Conservation (phyloP, 2,797 vertebrate species). For the Phyllotis vaccarum region DNA sequence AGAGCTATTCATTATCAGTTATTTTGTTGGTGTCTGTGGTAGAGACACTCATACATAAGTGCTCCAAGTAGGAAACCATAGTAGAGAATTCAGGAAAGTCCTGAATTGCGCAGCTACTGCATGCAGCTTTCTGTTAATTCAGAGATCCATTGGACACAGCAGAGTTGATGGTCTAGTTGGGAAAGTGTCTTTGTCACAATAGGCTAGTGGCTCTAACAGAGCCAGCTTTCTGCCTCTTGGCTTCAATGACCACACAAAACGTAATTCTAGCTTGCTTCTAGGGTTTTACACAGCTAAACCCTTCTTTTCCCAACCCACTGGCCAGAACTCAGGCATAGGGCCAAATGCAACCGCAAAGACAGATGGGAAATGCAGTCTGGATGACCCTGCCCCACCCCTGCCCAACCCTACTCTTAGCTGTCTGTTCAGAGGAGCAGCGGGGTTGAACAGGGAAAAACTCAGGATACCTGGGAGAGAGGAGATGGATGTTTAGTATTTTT, state of each 20-base stretch:
- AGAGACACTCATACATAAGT: background rate
- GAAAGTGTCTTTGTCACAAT: background rate
- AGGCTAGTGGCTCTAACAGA: background rate
- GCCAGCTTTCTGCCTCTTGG: background rate
- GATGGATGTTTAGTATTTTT: constrained; percentile 26
- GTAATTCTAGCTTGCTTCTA: background rate
- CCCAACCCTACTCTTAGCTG: background rate
- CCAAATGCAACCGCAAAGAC: background rate
- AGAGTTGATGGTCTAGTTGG: background rate
- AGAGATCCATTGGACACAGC: background rate
- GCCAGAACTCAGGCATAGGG: background rate
- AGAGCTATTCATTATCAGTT: constrained; percentile 30
- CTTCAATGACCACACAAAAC: background rate
- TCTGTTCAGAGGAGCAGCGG: background rate
- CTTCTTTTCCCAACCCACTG: background rate
- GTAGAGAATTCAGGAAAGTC: constrained; percentile 17
- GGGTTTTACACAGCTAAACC: background rate
- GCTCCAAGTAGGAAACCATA: background rate
- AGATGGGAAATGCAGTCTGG: background rate
- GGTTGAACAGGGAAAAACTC: background rate
- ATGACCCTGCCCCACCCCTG: background rate
- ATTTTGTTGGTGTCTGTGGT: constrained; percentile 24
- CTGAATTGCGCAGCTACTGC: background rate
- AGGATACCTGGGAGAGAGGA: background rate
- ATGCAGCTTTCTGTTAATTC: constrained; percentile 8